Base-by-base conservation (phyloP, 2,888 invertebrate species). In the Coenonympha arcania region DNA sequence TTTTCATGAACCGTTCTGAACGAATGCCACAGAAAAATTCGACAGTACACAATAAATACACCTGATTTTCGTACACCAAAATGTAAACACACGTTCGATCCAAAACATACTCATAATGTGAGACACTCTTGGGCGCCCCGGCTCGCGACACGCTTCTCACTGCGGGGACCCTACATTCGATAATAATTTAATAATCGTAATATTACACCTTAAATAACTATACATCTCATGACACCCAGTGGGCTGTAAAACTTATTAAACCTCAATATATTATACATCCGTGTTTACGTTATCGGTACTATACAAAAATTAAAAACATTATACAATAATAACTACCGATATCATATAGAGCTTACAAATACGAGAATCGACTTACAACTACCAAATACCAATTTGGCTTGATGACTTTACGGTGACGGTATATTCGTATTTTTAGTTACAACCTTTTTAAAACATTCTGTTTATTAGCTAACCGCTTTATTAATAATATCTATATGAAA, bases 241-340 rank as follows among this genome's bases (percentile, higher is more conserved):
- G 65, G 73, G 69, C 65, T 67, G 74, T 74, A 75, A 74, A 77
- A 79, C 76, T 79, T 77, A 79, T 73, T 67, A 67, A 71, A 73
- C 66, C 65, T 74, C 69, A 73, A 73, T 71, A 79, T 79, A 80
- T 81, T 54, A 79, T 80, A 83, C 82, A 83, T 72, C 71, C 75
- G 73, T 71, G 64, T 66, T n/a, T 80, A 69, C 79, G 67, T 68
- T 56, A 63, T 73, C 69, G 65, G 77, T 80, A 81, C 84, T 85
- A 85, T 86, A 86, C 84, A 85, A 85, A 86, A 85, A 85, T 82
- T 84, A 84, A 85, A 84, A 85, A 85, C 82, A 76, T 83, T 82
- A 76, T 80, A 82, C 78, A 79, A 68, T 80, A 78, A 71, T 74
- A 8, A 70, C 83, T 84, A 85, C 44, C 77, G 59, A 73, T 83